These are phyloP conservation scores for Zootoca vivipara DNA, from an alignment of 2,113 vertebrate genomes.

Conservation along the genomic window DNA sequence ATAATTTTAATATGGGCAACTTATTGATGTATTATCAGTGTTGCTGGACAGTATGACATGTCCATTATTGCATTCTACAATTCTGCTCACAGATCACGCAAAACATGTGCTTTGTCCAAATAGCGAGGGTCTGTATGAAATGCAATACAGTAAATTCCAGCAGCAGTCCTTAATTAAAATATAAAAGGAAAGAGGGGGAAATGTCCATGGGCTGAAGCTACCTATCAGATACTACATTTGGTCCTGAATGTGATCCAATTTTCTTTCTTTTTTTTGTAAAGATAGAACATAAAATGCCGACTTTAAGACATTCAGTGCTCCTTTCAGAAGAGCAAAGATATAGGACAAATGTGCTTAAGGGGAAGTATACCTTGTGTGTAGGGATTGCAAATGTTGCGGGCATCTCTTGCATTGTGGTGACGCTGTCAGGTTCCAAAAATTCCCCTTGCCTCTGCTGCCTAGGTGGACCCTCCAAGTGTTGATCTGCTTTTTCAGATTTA, in stretches of 20 bases:
- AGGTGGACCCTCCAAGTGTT: constrained; percentile 72
- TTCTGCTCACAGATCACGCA: neutral
- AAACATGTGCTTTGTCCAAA: neutral
- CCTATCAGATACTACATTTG: neutral
- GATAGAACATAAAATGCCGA: neutral
- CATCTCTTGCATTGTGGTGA: constrained; percentile 38
- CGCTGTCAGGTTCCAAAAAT: constrained; percentile 40
- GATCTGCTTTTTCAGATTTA: constrained; percentile 55
- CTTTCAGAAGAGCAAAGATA: neutral
- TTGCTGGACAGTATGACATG: neutral
- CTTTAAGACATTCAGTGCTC: neutral
- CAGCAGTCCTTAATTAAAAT: neutral
- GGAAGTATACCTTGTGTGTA: constrained; percentile 52
- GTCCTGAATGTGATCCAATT: neutral
- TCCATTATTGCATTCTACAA: neutral
- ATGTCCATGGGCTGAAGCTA: neutral
- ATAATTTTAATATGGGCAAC: neutral
- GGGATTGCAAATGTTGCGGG: constrained; percentile 69
- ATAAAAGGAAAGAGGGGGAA: neutral
- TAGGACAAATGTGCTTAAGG: neutral
- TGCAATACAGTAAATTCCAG: neutral
- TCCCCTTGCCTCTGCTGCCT: constrained; percentile 68
- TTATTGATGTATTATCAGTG: neutral
- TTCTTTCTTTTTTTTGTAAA: neutral
- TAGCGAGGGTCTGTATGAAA: neutral